phyloP scores from a whole-genome alignment of 2,797 vertebrate genomes.

The Ptychobarbus kaznakovi region DNA sequence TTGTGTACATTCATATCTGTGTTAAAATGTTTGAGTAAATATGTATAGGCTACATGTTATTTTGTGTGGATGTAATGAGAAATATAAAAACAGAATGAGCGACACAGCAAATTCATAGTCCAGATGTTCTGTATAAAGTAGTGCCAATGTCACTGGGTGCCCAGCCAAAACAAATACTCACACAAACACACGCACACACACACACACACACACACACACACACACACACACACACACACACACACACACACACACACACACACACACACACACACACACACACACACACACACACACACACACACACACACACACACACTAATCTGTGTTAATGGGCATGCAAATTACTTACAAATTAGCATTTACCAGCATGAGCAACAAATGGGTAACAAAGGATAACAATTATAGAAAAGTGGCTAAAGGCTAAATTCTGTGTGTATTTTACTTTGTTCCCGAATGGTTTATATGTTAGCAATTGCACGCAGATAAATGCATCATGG shows the following conservation, averaged over 20 bases:
- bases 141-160: slow-evolving; percentile 70
- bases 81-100: slow-evolving; percentile 26
- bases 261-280: slow-evolving; percentile 22
- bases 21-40: background rate
- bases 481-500: background rate
- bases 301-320: slow-evolving; percentile 14
- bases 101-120: slow-evolving; percentile 59
- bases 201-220: slow-evolving; percentile 27
- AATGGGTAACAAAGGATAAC: slow-evolving; percentile 56
- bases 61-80: slow-evolving; percentile 7
- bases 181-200: slow-evolving; percentile 30
- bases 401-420: slow-evolving; percentile 32
- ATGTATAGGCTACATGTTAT: background rate
- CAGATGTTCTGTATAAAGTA: slow-evolving; percentile 72
- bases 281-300: slow-evolving; percentile 13
- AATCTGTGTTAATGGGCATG: slow-evolving; percentile 69
- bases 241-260: slow-evolving; percentile 22
- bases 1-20: background rate
- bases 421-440: background rate
- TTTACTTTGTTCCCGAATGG: background rate
- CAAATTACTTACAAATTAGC: slow-evolving; percentile 74
- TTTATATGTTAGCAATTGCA: background rate
- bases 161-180: slow-evolving; percentile 69
- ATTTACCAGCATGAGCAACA: slow-evolving; percentile 72
- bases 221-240: slow-evolving; percentile 22